Evolutionary conservation across 2,797 vertebrate species (phyloP).

Genomic region (Semaprochilodus insignis): DNA sequence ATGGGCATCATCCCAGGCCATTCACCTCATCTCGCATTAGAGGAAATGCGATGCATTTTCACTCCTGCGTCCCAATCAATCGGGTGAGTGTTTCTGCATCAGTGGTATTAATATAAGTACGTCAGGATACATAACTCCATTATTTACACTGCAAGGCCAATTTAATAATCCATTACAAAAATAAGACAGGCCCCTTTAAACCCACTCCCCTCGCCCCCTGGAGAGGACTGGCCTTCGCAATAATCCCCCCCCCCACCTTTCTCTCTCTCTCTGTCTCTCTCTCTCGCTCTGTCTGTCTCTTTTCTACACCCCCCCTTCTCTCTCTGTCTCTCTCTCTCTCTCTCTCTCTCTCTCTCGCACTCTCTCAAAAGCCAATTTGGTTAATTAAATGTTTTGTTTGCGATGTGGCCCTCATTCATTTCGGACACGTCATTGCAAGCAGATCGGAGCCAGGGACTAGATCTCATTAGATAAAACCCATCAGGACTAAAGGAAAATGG

Average conservation of each 20-base stretch:
- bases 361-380: constrained; percentile 99
- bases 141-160: constrained; percentile 65
- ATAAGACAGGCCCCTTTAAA: constrained; percentile 89
- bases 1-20: constrained; percentile 64
- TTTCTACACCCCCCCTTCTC: constrained; percentile 48
- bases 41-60: constrained; percentile 66
- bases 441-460: constrained; percentile 98
- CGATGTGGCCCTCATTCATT: constrained; percentile 98
- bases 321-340: constrained; percentile 53
- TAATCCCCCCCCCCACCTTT: constrained; percentile 63
- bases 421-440: constrained; percentile 98
- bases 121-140: constrained; percentile 64
- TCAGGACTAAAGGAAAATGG: constrained; percentile 99
- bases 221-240: constrained; percentile 68
- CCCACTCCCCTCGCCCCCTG: constrained; percentile 55
- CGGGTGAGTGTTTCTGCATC: constrained; percentile 63
- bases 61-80: constrained; percentile 64
- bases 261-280: constrained; percentile 63
- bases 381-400: constrained; percentile 99
- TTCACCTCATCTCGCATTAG: constrained; percentile 65
- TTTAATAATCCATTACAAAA: constrained; percentile 74
- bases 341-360: constrained; percentile 67
- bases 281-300: constrained; percentile 36
- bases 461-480: constrained; percentile 99
- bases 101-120: constrained; percentile 66